Conservation (phyloP, 2,888 invertebrate genomes). For the Cheilosia variabilis region DNA sequence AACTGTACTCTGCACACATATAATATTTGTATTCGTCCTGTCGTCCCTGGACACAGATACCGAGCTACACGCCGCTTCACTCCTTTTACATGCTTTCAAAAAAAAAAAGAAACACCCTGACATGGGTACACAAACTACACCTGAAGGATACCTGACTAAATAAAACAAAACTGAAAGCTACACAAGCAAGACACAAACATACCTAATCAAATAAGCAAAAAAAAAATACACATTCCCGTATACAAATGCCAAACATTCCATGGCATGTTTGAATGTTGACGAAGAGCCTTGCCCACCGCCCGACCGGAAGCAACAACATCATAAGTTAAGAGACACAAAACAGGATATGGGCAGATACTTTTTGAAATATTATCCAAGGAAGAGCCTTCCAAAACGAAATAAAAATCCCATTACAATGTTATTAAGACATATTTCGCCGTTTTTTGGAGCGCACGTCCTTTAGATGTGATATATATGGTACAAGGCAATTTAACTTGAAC, state of each 20-base stretch:
- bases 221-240: background rate
- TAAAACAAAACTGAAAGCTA: background rate
- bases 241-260: background rate
- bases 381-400: slow-evolving; percentile 10
- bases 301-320: background rate
- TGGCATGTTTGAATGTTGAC: slow-evolving; percentile 31
- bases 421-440: slow-evolving; percentile 39
- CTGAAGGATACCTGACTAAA: slow-evolving; percentile 5
- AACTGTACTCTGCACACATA: too few relatives aligned
- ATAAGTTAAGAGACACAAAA: slow-evolving; percentile 2
- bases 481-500: slow-evolving; percentile 30
- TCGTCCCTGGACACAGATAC: background rate
- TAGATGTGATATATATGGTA: background rate
- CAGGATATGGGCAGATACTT: slow-evolving; percentile 23
- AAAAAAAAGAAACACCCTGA: background rate
- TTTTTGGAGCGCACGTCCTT: slow-evolving; percentile 1
- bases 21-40: too few relatives aligned
- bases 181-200: background rate
- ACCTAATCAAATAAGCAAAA: background rate
- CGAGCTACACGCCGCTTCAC: slow-evolving; percentile 10
- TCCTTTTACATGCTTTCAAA: background rate
- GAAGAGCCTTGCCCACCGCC: slow-evolving; percentile 19
- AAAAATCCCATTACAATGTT: slow-evolving; percentile 37
- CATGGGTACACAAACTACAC: background rate
- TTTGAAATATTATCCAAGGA: slow-evolving; percentile 57